These are phyloP conservation scores for Sebastolobus alascanus DNA, from an alignment of 2,797 vertebrate species.

Conservation along the genomic window DNA sequence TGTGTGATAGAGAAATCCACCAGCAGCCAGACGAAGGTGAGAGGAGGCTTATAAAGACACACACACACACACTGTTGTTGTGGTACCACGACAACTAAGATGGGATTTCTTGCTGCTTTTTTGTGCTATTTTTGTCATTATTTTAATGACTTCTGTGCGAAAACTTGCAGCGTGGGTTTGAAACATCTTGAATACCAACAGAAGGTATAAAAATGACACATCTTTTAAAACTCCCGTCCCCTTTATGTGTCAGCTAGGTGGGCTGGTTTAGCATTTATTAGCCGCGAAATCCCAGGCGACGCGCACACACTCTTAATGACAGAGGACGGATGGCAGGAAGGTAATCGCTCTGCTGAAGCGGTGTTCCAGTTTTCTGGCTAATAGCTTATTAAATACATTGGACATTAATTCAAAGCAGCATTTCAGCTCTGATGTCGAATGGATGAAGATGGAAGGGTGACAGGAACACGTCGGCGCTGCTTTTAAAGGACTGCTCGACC, in stretches of 20 bases:
- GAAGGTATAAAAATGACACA: constrained; percentile 1
- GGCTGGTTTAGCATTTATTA: constrained; percentile 28
- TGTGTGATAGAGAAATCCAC: constrained; percentile 28
- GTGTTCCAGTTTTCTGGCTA: constrained; percentile 23
- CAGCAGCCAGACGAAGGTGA: constrained; percentile 24
- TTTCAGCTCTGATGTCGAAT: constrained; percentile 24
- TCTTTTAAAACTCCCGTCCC: constrained; percentile 6
- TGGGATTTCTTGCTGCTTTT: not conserved
- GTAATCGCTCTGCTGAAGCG: constrained; percentile 13
- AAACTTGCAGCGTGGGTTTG: constrained; percentile 8
- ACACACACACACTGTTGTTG: constrained; percentile 22
- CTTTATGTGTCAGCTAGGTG: constrained; percentile 12
- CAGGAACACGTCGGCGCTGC: not conserved
- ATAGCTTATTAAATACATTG: constrained; percentile 5
- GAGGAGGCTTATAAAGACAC: constrained; percentile 23
- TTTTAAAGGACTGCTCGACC: constrained; percentile 5
- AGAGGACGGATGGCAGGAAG: constrained; percentile 14
- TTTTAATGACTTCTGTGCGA: constrained; percentile 10
- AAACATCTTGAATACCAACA: constrained; percentile 12
- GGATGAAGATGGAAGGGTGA: constrained; percentile 20
- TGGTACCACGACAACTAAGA: constrained; percentile 17
- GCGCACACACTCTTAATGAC: constrained; percentile 1
- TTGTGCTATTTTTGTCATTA: not conserved
- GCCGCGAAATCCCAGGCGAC: constrained; percentile 11
- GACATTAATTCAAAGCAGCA: constrained; percentile 13